Evolutionary conservation across 1,140 invertebrate species (phyloP), one percentile per base, ranked within the genome.

Genomic region (Fopius arisanus): DNA sequence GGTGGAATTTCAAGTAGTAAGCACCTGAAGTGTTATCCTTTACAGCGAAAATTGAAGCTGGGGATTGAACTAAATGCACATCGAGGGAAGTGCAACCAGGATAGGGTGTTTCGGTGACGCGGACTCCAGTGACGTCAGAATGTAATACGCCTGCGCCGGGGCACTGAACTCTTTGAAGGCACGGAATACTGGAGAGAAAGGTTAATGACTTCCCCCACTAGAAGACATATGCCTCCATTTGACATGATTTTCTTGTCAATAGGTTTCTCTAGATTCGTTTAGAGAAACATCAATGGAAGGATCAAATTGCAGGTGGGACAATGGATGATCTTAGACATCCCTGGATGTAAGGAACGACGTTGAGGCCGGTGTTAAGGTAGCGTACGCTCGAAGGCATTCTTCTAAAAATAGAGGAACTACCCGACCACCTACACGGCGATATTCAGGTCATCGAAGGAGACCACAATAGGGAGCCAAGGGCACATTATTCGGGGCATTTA

Each of bases 361-460:
- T 51, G 43, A 19, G n/a, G 14, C 14, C 16, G 16, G 41, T 3
- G 16, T 43, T 3, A 33, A 62, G 21, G 66, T 74, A 66, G 74
- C 67, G 72, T 37, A 19, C 48, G 75, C 79, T 31, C 3, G 29
- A 31, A 78, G 41, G 79, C 83, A 79, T 82, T 78, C 76, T 81
- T 83, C 79, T 85, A 85, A 81, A 80, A 83, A 85, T 85, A 85
- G 75, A 77, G 43, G 48, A 54, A 63, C 75, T 54, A 48, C 29
- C 16, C 9, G 7, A 37, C 70, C 63, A 72, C 74, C 77, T 84
- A 80, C 77, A 79, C 78, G 83, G 84, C 81, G 78, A 81, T 79
- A 86, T 84, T 82, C 76, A 78, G 81, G 84, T 86, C 80, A 84
- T 66, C 78, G 76, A 71, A 74, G 74, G 29, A 21, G 73, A 81